These are phyloP conservation scores for Cydia fagiglandana DNA, from an alignment of 1,140 invertebrate species.

Conservation along the genomic window DNA sequence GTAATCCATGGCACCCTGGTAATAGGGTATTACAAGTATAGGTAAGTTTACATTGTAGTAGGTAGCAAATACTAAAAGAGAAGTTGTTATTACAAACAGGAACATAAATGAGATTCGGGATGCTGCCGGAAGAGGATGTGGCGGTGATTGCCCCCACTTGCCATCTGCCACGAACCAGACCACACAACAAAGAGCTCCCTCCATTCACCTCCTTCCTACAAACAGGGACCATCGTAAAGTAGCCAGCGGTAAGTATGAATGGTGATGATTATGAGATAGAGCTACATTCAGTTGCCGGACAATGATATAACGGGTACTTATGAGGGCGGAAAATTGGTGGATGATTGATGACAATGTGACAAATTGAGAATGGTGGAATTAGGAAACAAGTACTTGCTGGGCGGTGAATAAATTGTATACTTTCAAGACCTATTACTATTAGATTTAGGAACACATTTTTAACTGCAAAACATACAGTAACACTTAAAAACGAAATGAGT, in stretches of 20 bases:
- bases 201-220: background rate
- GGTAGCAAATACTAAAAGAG: background rate
- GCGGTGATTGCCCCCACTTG: slow-evolving; percentile 45
- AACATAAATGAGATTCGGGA: slow-evolving; percentile 14
- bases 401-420: background rate
- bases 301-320: slow-evolving; percentile 17
- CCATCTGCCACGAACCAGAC: slow-evolving; percentile 19
- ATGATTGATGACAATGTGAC: slow-evolving; percentile 1
- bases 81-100: slow-evolving; percentile 13
- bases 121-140: slow-evolving; percentile 46
- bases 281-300: slow-evolving; percentile 23
- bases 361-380: background rate
- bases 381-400: background rate
- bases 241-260: slow-evolving; percentile 11
- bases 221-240: background rate
- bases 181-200: background rate
- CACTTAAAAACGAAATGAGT: too few relatives aligned
- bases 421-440: background rate
- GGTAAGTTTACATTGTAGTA: background rate
- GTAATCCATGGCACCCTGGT: too few relatives aligned
- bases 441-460: too few relatives aligned
- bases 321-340: slow-evolving; percentile 24
- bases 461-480: too few relatives aligned
- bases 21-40: background rate
- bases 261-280: slow-evolving; percentile 30